Evolutionary conservation across 2,888 invertebrate species (phyloP).

Genomic region (Caenorhabditis sp.): DNA sequence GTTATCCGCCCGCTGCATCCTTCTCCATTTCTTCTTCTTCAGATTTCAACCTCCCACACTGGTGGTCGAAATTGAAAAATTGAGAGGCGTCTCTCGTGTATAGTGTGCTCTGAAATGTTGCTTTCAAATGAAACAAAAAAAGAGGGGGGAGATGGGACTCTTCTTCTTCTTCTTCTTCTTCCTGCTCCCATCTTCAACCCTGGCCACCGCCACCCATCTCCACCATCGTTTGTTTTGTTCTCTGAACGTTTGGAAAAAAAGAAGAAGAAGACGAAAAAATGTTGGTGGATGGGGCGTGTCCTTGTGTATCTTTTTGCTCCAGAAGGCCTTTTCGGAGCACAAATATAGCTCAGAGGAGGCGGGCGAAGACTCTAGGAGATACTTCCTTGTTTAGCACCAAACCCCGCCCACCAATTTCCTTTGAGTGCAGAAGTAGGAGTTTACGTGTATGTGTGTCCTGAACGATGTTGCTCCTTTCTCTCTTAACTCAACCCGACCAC

Average conservation of each 20-base stretch:
- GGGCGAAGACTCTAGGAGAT: slow-evolving; percentile 53
- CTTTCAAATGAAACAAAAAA: slow-evolving; percentile 19
- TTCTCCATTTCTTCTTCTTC: slow-evolving; percentile 18
- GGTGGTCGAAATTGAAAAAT: slow-evolving; percentile 51
- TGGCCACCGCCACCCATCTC: not conserved
- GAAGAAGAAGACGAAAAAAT: slow-evolving; percentile 8
- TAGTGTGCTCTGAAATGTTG: slow-evolving; percentile 49
- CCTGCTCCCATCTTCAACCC: slow-evolving; percentile 5
- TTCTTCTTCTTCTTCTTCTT: no score
- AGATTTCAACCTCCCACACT: slow-evolving; percentile 24
- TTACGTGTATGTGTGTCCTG: slow-evolving; percentile 38
- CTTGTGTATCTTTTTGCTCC: slow-evolving; percentile 47
- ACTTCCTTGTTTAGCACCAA: slow-evolving; percentile 66
- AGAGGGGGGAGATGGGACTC: not conserved
- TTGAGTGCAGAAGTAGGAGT: slow-evolving; percentile 38
- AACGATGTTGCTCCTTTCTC: slow-evolving; percentile 15
- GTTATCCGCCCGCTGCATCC: slow-evolving; percentile 43
- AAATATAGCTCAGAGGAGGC: slow-evolving; percentile 55
- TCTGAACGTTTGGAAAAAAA: slow-evolving; percentile 46
- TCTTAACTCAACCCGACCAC: not conserved
- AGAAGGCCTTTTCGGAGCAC: slow-evolving; percentile 38
- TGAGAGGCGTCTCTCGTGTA: slow-evolving; percentile 48
- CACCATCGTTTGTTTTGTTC: slow-evolving; percentile 48
- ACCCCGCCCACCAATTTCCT: slow-evolving; percentile 61
- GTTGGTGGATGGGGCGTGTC: slow-evolving; percentile 47